Percentiles rank a stretch among this genome's conserved stretches.
Conservation (phyloP, 92 coral and sea anemone species). For the Paragorgia papillata region DNA sequence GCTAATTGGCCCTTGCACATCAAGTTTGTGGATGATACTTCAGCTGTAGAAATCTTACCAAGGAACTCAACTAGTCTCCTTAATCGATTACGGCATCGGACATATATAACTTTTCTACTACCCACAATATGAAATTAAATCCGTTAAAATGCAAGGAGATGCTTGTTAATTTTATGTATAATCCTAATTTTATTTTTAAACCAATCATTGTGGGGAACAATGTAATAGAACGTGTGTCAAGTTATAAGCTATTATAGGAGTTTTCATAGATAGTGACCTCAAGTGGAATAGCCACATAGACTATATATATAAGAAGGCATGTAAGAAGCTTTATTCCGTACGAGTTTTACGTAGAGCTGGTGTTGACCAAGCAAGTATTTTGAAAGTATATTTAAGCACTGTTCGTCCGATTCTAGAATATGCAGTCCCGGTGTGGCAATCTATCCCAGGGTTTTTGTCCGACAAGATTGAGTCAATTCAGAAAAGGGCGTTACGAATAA, state of each 20-base stretch:
- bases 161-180: constrained; percentile 36
- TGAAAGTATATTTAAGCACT: constrained; percentile 37
- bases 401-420: constrained; percentile 52
- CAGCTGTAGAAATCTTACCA: no score
- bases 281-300: constrained; percentile 47
- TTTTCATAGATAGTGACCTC: constrained; percentile 12
- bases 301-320: constrained; percentile 26
- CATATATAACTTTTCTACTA: no score
- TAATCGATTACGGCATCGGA: no score
- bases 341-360: constrained; percentile 44
- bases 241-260: constrained; percentile 44
- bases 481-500: no score
- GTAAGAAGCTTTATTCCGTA: constrained; percentile 26
- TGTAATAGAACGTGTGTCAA: constrained; percentile 41
- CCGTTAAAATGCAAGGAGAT: constrained; percentile 53
- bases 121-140: constrained; percentile 35
- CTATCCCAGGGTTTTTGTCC: no score
- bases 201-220: constrained; percentile 37
- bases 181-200: constrained; percentile 19
- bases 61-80: no score
- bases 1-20: background rate
- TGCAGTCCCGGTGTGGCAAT: no score
- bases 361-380: constrained; percentile 19
- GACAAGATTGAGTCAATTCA: no score
- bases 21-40: no score